Conservation (phyloP, 2,888 invertebrate genomes). For the Limenitis camilla region DNA sequence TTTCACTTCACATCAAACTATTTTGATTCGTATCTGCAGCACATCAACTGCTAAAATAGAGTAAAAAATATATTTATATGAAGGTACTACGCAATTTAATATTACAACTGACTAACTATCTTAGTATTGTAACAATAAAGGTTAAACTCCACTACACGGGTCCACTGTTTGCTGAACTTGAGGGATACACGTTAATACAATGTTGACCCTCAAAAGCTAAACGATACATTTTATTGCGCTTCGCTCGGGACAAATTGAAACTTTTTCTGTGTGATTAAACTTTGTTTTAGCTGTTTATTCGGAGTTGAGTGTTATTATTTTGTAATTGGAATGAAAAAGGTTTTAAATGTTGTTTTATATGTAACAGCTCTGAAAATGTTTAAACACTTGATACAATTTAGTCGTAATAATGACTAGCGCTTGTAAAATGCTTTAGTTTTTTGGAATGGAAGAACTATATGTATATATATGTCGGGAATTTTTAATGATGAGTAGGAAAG, state of each 20-base stretch:
- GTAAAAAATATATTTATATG: no score
- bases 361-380: background rate
- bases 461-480: no score
- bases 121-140: background rate
- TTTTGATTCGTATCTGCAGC: no score
- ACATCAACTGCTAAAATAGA: no score
- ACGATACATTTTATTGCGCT: conserved; percentile 11
- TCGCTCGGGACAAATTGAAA: background rate
- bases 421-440: no score
- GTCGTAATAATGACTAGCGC: no score
- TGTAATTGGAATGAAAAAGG: background rate
- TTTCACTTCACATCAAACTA: background rate
- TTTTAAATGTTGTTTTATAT: background rate
- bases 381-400: no score
- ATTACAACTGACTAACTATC: no score
- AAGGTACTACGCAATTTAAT: no score
- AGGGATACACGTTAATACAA: background rate
- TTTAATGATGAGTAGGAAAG: no score
- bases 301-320: background rate
- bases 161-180: background rate
- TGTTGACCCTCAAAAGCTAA: conserved; percentile 5
- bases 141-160: background rate
- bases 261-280: background rate
- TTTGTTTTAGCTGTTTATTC: background rate
- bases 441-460: no score